Base-by-base conservation (phyloP, 2,888 invertebrate genomes). In the Rhabditoides inermis region DNA sequence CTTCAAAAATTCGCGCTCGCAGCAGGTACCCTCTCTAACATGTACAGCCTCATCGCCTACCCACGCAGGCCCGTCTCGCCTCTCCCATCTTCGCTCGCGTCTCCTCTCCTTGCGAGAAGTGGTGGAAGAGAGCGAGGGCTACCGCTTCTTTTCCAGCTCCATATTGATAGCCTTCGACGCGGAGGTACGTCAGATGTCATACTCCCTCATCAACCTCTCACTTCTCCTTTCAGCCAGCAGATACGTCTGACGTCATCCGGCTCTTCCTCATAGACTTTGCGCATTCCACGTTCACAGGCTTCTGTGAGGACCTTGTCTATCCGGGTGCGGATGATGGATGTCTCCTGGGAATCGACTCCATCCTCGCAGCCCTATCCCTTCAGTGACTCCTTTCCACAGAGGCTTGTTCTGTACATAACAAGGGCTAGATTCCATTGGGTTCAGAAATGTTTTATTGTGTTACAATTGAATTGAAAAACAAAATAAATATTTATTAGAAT, bases 201-300 rank as follows among this genome's bases (percentile, higher is more conserved):
- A 20, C 10, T 15, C 12, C 25, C 26, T 42, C 20, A 0, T 23
- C 12, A 22, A 36, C 28, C 44, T 27, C 20, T 5, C 27, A 28
- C 12, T n/a, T 36, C 15, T 2, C 10, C 22, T 25, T 18, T 12
- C 30, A 22, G 41, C 26, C 7, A 18, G 37, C 25, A 7, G n/a
- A 7, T 15, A 22, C 20, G 18, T 3, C 30, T 20, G 61, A 62
- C 20, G 55, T 56, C 15, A 59, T 69, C 41, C 90, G 90, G 78
- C 86, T 92, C 48, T 84, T 90, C 68, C 88, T 92, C 84, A 92
- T 94, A 68, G 92, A 94, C 81, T 94, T 94, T 81, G 92, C 92
- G 57, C 90, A 94, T 44, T 70, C 75, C 7, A 75, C 75, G 0
- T 72, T 69, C 51, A 47, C 56, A 10, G 71, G 68, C 6, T 73